Conservation (phyloP, 2,113 vertebrate species). For the Hippocampus zosterae region DNA sequence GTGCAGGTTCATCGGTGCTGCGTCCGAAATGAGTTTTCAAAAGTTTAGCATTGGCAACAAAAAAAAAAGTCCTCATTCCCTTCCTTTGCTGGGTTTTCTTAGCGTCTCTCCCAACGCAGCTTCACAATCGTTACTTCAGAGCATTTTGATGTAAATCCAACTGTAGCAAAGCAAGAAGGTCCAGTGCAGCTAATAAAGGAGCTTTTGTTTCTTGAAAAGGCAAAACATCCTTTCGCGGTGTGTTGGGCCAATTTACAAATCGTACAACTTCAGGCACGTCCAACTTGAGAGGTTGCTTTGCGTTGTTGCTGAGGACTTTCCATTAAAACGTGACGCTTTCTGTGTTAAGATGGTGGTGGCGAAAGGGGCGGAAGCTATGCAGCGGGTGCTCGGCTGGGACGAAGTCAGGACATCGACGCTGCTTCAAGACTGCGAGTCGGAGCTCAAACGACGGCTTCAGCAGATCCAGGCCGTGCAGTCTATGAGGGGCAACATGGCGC, state of each 20-base stretch:
- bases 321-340: neutral
- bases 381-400: constrained; percentile 63
- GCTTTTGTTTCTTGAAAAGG: too few species aligned
- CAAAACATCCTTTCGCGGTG: too few species aligned
- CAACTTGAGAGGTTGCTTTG: neutral
- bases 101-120: neutral
- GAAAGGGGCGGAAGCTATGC: constrained; percentile 54
- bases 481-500: constrained; percentile 49
- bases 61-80: neutral
- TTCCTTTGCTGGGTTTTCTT: neutral
- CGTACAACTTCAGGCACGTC: neutral
- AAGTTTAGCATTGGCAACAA: neutral
- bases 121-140: neutral
- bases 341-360: constrained; percentile 62
- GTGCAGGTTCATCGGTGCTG: neutral
- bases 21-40: neutral
- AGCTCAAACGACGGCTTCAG: constrained; percentile 64
- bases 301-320: neutral
- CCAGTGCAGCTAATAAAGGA: too few species aligned
- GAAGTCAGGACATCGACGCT: constrained; percentile 46
- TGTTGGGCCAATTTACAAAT: neutral
- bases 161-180: too few species aligned
- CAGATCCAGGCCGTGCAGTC: constrained; percentile 66
- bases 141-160: neutral
- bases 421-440: constrained; percentile 61